Base-by-base conservation (phyloP, 2,113 vertebrate species). In the Saccopteryx bilineata region DNA sequence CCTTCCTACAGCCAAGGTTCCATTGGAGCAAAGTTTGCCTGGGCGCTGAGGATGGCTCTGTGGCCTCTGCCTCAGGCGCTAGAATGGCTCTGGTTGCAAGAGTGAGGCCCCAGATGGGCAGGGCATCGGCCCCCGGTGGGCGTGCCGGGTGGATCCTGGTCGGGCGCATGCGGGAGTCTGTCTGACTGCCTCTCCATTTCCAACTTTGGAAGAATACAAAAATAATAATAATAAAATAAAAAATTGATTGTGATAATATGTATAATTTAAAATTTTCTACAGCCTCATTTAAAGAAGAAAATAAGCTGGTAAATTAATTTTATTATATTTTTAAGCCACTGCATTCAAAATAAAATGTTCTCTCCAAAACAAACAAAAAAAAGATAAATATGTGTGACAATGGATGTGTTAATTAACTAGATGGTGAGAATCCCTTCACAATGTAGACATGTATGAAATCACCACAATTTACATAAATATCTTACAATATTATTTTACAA, bases 281-380 rank as follows among this genome's bases (percentile, higher is more conserved):
- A 72, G 13, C 6, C 23, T 94, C 21, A 74, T 93, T 87, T 90
- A 79, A 28, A 91, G 54, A 71, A 61, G 60, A 90, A 71, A 81
- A 86, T 50, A 8, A 93, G 79, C 74, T 68, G 3, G 10, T 46
- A 93, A 92, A 69, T 39, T 82, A 80, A 91, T 93, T 93, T 68
- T 39, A 96, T 50, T 91, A 31, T 26, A 89, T 74, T 78, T 91
- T 89, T 79, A 71, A 90, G 21, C n/a, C 87, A 90, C 78, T 71
- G 7, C 80, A 65, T 87, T 72, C 4, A 74, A 96, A 94, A 84
- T 63, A 74, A 65, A 92, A 75, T 75, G 12, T 92, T 46, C 10
- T 63, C n/a, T 65, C 9, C 39, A 24, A 13, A 60, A 80, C 39
- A 60, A 80, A 33, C 39, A 39, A 75, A 26, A 50, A 87, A 50